These are phyloP conservation scores for Poecile atricapillus DNA, from an alignment of 2,113 vertebrate species.

Conservation along the genomic window DNA sequence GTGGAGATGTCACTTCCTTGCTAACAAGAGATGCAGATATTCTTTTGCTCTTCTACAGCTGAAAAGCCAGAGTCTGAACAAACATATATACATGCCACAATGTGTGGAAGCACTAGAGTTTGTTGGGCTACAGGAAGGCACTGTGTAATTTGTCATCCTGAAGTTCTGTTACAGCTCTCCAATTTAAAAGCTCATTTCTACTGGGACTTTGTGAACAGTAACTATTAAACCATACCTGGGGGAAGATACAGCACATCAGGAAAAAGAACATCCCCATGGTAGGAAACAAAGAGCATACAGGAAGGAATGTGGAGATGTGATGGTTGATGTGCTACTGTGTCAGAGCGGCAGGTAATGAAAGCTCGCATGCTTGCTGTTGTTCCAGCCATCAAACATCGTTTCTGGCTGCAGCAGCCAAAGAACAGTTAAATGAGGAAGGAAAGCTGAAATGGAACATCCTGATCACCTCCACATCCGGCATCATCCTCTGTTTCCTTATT, in stretches of 20 bases:
- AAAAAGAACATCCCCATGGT: neutral
- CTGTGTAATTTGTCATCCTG: neutral
- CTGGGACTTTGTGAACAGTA: neutral
- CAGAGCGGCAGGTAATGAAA: neutral
- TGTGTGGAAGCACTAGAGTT: neutral
- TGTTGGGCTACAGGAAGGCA: neutral
- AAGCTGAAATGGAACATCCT: conserved; percentile 54
- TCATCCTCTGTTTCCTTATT: neutral
- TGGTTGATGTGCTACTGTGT: neutral
- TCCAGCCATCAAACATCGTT: neutral
- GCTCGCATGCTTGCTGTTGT: neutral
- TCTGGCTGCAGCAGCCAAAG: conserved; percentile 1
- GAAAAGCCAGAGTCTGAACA: neutral
- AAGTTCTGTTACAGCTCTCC: neutral
- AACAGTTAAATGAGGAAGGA: conserved; percentile 56
- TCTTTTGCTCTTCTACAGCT: neutral
- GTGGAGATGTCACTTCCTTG: neutral
- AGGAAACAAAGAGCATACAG: neutral
- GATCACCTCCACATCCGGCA: conserved; percentile 35
- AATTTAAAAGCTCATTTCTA: neutral
- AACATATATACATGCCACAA: neutral
- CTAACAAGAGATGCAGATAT: neutral
- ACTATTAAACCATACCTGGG: neutral
- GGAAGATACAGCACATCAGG: neutral
- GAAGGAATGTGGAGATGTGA: neutral